Evolutionary conservation across 2,113 vertebrate genomes (phyloP).

Genomic region (Lichenostomus cassidix): DNA sequence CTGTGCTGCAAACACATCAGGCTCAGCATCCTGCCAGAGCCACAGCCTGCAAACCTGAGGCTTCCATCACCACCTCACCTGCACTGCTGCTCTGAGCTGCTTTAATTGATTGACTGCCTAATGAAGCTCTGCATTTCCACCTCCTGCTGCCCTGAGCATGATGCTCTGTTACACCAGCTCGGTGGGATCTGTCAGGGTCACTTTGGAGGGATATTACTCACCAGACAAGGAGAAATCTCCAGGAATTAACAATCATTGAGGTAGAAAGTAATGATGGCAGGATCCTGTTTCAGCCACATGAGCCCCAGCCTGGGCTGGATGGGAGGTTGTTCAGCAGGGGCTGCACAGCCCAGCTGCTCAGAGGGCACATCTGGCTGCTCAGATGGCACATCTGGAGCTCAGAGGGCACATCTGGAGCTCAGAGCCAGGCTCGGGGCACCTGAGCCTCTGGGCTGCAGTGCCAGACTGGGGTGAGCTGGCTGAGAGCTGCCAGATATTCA

Average conservation of each 20-base stretch:
- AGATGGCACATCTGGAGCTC: background rate
- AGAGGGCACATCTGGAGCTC: background rate
- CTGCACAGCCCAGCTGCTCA: background rate
- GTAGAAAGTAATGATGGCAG: background rate
- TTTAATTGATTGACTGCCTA: background rate
- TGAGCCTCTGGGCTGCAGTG: background rate
- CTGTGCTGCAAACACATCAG: background rate
- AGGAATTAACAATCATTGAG: accelerated
- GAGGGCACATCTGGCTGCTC: background rate
- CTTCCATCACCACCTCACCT: background rate
- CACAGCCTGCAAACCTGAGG: too few relatives aligned
- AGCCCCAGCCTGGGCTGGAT: background rate
- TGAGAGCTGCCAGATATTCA: background rate
- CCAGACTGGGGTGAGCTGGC: background rate
- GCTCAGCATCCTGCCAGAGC: background rate
- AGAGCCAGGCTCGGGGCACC: background rate
- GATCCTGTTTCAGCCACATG: background rate
- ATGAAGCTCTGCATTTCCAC: background rate
- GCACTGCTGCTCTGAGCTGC: background rate
- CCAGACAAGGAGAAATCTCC: background rate
- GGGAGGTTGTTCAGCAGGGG: background rate
- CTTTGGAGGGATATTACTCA: background rate
- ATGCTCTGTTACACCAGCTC: background rate
- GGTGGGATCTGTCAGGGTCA: background rate
- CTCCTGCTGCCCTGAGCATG: background rate